Evolutionary conservation across 1,140 invertebrate species (phyloP).

Genomic region (Lerema accius): DNA sequence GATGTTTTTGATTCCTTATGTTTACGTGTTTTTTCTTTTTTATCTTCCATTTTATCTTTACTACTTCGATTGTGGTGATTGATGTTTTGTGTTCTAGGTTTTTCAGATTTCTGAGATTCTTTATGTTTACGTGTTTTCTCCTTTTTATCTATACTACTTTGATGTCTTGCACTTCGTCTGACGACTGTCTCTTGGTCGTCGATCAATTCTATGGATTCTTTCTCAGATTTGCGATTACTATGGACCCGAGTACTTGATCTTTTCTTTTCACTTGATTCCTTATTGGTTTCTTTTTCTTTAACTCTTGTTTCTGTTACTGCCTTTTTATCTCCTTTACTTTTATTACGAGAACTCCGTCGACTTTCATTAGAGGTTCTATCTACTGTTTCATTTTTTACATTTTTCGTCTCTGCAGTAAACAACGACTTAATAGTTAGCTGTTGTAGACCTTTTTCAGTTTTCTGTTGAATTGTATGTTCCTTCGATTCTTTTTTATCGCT

Average conservation of each 20-base stretch:
- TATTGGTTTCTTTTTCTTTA: not conserved
- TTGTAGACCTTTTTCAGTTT: slow-evolving; percentile 4
- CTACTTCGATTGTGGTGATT: slow-evolving; percentile 36
- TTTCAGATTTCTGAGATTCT: slow-evolving; percentile 16
- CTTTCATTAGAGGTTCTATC: not conserved
- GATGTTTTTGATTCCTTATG: slow-evolving; percentile 11
- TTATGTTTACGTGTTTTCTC: slow-evolving; percentile 4
- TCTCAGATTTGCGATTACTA: slow-evolving; percentile 21
- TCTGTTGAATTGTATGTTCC: not conserved
- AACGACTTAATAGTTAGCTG: slow-evolving; percentile 19
- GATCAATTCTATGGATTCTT: slow-evolving; percentile 18
- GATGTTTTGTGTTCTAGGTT: no score
- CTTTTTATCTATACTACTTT: slow-evolving; percentile 35
- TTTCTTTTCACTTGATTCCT: not conserved
- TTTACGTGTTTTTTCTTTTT: slow-evolving; percentile 12
- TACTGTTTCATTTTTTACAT: not conserved
- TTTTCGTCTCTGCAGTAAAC: not conserved
- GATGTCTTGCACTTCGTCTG: slow-evolving; percentile 51
- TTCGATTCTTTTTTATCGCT: slow-evolving; percentile 1
- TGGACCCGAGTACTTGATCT: not conserved
- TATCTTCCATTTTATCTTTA: no score
- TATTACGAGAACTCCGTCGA: slow-evolving; percentile 11
- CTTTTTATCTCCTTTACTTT: slow-evolving; percentile 1
- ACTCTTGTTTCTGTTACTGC: slow-evolving; percentile 1
- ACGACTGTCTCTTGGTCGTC: slow-evolving; percentile 40